Conservation (phyloP, 2,888 invertebrate genomes). For the Ormia ochracea region DNA sequence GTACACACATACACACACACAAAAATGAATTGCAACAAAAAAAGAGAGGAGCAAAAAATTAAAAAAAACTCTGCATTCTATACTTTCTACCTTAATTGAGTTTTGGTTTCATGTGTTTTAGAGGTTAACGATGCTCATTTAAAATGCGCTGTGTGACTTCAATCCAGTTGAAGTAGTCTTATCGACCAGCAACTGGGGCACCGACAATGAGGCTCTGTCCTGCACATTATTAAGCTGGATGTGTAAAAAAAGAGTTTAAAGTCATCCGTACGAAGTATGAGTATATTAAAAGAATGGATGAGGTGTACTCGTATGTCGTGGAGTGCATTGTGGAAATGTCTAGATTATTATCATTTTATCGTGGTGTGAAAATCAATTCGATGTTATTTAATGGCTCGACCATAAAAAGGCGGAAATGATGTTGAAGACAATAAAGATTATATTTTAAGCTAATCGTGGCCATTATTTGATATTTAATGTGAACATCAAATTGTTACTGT, state of each 20-base stretch:
- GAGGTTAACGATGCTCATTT: conserved; percentile 42
- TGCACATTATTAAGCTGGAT: neutral
- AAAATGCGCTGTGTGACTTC: conserved; percentile 9
- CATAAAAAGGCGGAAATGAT: conserved; percentile 19
- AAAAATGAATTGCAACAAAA: neutral
- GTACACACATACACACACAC: neutral
- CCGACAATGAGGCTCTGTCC: neutral
- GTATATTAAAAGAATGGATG: neutral
- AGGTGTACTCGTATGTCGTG: neutral
- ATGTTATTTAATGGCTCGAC: conserved; percentile 34
- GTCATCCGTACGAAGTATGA: neutral
- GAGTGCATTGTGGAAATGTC: neutral
- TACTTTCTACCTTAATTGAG: conserved; percentile 10
- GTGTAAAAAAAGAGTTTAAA: neutral
- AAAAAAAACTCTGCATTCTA: neutral
- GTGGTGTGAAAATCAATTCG: conserved; percentile 51
- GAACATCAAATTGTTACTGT: neutral
- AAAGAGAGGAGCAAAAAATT: neutral
- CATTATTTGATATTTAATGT: conserved; percentile 1
- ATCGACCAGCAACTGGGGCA: neutral
- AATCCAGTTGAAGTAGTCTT: conserved; percentile 17
- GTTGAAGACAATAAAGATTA: conserved; percentile 12
- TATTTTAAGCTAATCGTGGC: conserved; percentile 22
- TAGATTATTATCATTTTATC: conserved; percentile 39
- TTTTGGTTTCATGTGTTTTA: conserved; percentile 36